These are phyloP conservation scores for Drosophila silvestris DNA, from an alignment of 2,888 invertebrate genomes.

Conservation along the genomic window DNA sequence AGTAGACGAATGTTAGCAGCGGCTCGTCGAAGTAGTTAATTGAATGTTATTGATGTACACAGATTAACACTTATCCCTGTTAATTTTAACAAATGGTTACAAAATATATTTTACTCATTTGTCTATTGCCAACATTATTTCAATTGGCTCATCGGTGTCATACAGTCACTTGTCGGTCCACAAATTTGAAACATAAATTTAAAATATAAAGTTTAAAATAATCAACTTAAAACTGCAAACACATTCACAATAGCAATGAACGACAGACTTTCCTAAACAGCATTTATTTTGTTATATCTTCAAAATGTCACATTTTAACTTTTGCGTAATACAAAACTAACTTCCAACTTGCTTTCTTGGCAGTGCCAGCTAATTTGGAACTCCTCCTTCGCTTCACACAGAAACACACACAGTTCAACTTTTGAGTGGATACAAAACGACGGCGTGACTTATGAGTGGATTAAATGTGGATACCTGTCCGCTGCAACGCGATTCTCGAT, in stretches of 20 bases:
- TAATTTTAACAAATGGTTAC: conserved; percentile 10
- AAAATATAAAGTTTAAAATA: background rate
- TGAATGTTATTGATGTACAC: conserved; percentile 29
- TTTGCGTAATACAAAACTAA: background rate
- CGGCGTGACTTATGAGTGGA: conserved; percentile 74
- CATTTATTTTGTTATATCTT: background rate
- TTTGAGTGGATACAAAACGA: conserved; percentile 36
- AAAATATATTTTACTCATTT: background rate
- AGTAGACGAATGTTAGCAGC: conserved; percentile 9
- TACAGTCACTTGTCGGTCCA: no score
- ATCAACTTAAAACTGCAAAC: background rate
- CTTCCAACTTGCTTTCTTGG: background rate
- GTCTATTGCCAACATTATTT: background rate
- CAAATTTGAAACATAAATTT: background rate
- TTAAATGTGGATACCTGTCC: conserved; percentile 56
- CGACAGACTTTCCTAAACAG: background rate
- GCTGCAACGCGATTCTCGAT: conserved; percentile 8
- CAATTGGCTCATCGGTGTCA: background rate
- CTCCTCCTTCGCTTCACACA: conserved; percentile 24
- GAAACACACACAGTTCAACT: conserved; percentile 1
- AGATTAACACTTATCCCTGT: conserved; percentile 21
- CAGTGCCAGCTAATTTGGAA: conserved; percentile 4
- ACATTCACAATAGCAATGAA: background rate
- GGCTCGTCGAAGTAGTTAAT: conserved; percentile 30
- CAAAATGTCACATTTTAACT: background rate